A percentile compares a stretch with the other conserved stretches of the same genome.
Evolutionary conservation across 2,797 vertebrate genomes (phyloP).

Genomic region (Remorina albescens): DNA sequence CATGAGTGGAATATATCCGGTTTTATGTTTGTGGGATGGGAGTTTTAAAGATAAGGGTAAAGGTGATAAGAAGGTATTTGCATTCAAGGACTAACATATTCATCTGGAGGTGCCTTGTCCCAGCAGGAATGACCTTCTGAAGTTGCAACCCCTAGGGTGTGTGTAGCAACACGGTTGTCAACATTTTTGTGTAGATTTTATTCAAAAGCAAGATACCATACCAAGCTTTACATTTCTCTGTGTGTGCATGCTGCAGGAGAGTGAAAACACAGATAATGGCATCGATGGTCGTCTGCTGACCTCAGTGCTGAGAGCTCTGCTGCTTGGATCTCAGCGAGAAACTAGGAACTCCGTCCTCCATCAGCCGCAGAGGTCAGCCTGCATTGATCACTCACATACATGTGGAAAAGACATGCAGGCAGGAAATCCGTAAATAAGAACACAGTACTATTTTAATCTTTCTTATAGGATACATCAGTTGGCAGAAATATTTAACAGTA

Average conservation of each 20-base stretch:
- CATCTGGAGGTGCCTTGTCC: constrained; percentile 24
- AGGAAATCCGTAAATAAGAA: background rate
- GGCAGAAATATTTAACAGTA: too few relatives aligned
- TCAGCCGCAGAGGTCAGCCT: constrained; percentile 85
- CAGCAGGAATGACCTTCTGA: constrained; percentile 24
- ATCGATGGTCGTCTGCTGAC: constrained; percentile 62
- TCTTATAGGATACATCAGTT: too few relatives aligned
- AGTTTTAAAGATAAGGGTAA: constrained; percentile 18
- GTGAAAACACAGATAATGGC: constrained; percentile 64
- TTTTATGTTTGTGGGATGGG: constrained; percentile 16
- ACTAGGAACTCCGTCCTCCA: constrained; percentile 85
- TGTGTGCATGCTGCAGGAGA: constrained; percentile 62
- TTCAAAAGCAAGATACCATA: constrained; percentile 11
- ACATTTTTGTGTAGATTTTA: constrained; percentile 5
- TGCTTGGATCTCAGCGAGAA: constrained; percentile 80
- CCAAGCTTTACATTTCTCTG: background rate
- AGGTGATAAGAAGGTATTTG: background rate
- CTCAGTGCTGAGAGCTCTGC: constrained; percentile 77
- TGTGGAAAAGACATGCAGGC: background rate
- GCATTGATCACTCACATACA: constrained; percentile 1
- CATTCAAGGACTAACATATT: too few relatives aligned
- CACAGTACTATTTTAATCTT: too few relatives aligned
- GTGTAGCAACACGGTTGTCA: constrained; percentile 29
- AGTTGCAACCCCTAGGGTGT: constrained; percentile 1
- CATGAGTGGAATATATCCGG: background rate